Percentiles rank a stretch among this genome's conserved stretches.
These are phyloP conservation scores for Enteromius unitaeniatus DNA, from an alignment of 2,797 vertebrate genomes.

Conservation along the genomic window DNA sequence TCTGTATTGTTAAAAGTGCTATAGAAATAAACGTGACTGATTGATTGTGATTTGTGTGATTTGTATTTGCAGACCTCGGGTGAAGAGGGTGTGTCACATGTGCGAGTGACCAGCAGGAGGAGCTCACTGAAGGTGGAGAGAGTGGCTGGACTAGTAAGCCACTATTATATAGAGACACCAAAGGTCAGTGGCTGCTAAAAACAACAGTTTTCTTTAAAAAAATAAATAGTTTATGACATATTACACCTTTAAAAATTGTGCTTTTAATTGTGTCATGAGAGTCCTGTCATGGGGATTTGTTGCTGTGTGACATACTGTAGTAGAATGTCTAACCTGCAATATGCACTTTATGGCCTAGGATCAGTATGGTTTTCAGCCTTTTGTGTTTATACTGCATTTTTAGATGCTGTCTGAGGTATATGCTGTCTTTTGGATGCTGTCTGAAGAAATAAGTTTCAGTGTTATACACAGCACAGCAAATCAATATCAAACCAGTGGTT, in stretches of 20 bases:
- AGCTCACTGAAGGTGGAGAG: constrained; percentile 82
- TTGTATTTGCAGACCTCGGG: constrained; percentile 54
- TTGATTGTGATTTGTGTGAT: neutral
- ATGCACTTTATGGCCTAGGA: neutral
- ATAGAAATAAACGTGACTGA: too few relatives aligned
- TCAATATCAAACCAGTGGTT: neutral
- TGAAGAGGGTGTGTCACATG: constrained; percentile 75
- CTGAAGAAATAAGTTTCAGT: neutral
- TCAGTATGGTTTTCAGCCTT: neutral
- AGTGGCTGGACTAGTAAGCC: constrained; percentile 79
- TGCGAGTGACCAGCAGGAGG: constrained; percentile 83
- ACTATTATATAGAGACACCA: constrained; percentile 75
- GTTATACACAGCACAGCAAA: neutral
- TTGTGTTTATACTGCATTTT: neutral
- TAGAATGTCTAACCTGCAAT: neutral
- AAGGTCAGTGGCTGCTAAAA: constrained; percentile 75
- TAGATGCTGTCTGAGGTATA: neutral
- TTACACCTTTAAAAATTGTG: neutral
- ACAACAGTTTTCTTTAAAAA: neutral
- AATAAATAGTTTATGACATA: neutral
- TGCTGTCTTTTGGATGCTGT: neutral
- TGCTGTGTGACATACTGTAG: neutral
- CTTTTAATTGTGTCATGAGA: neutral
- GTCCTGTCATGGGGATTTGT: neutral
- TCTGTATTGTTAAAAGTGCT: too few relatives aligned